A percentile compares a stretch with the other conserved stretches of the same genome.
phyloP scores from a whole-genome alignment of 2,797 vertebrate genomes.

The Phataginus tetradactyla region DNA sequence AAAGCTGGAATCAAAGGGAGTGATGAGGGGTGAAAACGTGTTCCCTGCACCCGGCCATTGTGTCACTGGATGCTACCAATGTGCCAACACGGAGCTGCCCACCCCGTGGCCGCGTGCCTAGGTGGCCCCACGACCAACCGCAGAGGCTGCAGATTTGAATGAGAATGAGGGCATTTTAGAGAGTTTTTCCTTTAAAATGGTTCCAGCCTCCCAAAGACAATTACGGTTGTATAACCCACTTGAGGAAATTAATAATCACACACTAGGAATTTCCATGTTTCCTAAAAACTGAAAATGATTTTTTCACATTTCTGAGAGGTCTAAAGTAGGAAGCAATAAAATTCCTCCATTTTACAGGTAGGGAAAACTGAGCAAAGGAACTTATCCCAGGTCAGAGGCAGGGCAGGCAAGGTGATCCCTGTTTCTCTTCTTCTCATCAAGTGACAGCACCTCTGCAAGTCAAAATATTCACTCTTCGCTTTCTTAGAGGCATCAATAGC shows the following conservation, averaged over 20 bases:
- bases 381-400: neutral
- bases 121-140: rapidly evolving
- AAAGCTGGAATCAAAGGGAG: constrained; percentile 18
- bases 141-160: neutral
- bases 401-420: neutral
- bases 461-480: neutral
- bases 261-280: constrained; percentile 42
- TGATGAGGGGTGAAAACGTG: neutral
- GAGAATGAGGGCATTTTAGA: neutral
- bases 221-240: constrained; percentile 3
- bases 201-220: neutral
- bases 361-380: neutral
- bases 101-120: rapidly evolving
- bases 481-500: neutral
- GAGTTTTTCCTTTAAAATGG: neutral
- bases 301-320: neutral
- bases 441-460: neutral
- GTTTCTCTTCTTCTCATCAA: neutral
- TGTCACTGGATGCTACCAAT: neutral
- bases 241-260: constrained; percentile 14
- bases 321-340: neutral
- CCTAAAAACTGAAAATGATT: constrained; percentile 11
- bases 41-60: neutral
- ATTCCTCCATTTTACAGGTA: constrained; percentile 15
- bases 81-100: neutral